Evolutionary conservation across 1,140 invertebrate genomes (phyloP).

Genomic region (Leptinotarsa undecemlineata): DNA sequence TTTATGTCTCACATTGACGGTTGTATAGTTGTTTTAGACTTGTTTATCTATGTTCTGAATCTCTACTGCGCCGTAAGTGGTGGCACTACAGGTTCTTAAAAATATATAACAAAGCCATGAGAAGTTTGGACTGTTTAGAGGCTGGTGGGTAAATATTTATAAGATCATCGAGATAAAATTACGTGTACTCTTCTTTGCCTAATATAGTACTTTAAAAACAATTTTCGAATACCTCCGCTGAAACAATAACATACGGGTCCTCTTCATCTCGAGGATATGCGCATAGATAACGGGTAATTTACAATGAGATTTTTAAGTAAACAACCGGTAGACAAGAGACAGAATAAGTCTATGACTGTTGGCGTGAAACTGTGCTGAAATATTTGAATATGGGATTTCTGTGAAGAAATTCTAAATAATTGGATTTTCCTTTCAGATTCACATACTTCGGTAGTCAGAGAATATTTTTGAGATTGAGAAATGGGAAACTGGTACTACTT

Average conservation of each 20-base stretch:
- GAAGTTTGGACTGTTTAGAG: conserved; percentile 16
- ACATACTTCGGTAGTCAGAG: too few relatives aligned
- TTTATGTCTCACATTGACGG: conserved; percentile 18
- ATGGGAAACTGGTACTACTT: too few relatives aligned
- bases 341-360: not conserved
- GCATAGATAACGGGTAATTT: conserved; percentile 9
- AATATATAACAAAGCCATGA: conserved; percentile 25
- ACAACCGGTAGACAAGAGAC: not conserved
- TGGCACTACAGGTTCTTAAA: conserved; percentile 20
- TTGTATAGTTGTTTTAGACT: conserved; percentile 25
- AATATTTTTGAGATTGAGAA: too few relatives aligned
- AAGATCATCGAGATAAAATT: conserved; percentile 21
- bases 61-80: conserved; percentile 19
- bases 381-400: too few relatives aligned
- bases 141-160: conserved; percentile 23
- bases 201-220: conserved; percentile 19
- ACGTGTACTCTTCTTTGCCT: conserved; percentile 15
- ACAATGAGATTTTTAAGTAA: conserved; percentile 1
- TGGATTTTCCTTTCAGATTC: too few relatives aligned
- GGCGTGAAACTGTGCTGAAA: too few relatives aligned
- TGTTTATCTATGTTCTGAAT: conserved; percentile 25
- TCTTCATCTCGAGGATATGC: conserved; percentile 1
- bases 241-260: conserved; percentile 12
- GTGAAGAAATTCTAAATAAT: too few relatives aligned
- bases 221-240: conserved; percentile 13